Base-by-base conservation (phyloP, 2,797 vertebrate species). In the Remorina albescens region DNA sequence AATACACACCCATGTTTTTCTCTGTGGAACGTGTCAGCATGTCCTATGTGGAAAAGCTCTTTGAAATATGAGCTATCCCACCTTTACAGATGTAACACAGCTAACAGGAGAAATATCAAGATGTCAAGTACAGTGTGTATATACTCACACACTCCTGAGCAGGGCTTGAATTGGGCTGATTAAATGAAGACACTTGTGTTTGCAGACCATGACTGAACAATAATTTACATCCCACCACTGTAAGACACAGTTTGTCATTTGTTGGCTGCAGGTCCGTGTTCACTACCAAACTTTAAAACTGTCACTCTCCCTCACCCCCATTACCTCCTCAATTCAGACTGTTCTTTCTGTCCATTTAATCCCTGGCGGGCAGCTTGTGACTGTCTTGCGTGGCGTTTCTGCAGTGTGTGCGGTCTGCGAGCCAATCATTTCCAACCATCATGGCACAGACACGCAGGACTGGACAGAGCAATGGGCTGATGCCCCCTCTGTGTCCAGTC, bases 371-470 rank as follows among this genome's bases (percentile, higher is more conserved):
- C 78, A 6, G 87, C 84, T 92, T 89, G 91, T 94, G 92, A 89
- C 91, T 71, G 84, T 83, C 81, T 89, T 91, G 83, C 83, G 82
- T 93, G 87, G 90, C 81, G 55, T 88, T 91, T 90, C 82, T 83
- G 72, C 62, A 41, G 76, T 83, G 86, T 91, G 87, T 86, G 82
- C 39, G 77, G 86, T 83, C 82, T 76, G 85, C 74, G 88, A 89
- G 91, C 92, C 92, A 91, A 93, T 94, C 92, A 93, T 94, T 88
- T 91, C 84, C 88, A 87, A 85, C 91, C 90, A 92, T 94, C 88
- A 94, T 93, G 83, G 89, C 90, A 89, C 78, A 91, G 93, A 94
- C 86, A 92, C 87, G 92, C 89, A 91, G 92, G 89, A 80, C 88
- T 94, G 88, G 88, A 89, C 87, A 91, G 85, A 86, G 87, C 91